Percentiles rank a stretch among this genome's conserved stretches.
These are phyloP conservation scores for Drosophila borealis DNA, from an alignment of 2,888 invertebrate genomes.

Conservation along the genomic window DNA sequence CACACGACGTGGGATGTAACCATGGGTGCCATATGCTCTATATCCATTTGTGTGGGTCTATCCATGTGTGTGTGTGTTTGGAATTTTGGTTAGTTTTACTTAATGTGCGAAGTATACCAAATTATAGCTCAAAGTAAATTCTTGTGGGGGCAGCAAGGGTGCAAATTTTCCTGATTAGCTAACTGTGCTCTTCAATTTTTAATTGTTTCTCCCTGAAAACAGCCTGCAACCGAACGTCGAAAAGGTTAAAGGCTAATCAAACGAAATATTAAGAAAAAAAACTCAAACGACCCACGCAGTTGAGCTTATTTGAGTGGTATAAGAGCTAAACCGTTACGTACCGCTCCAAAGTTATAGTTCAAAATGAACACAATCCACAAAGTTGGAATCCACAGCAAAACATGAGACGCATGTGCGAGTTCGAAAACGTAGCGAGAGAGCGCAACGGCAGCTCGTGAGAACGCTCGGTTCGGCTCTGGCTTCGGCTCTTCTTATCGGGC, in stretches of 20 bases:
- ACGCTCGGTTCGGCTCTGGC: slow-evolving; percentile 5
- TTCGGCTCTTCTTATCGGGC: neutral
- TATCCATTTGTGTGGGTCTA: too few relatives aligned
- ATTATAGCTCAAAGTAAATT: slow-evolving; percentile 27
- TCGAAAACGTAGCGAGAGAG: slow-evolving; percentile 49
- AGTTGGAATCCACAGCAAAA: slow-evolving; percentile 40
- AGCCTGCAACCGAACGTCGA: neutral
- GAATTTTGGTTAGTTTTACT: slow-evolving; percentile 57
- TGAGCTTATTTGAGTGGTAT: slow-evolving; percentile 67
- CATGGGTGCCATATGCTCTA: too few relatives aligned
- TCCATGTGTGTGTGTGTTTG: slow-evolving; percentile 5
- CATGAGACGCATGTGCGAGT: slow-evolving; percentile 45
- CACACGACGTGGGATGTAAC: slow-evolving; percentile 12
- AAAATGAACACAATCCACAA: slow-evolving; percentile 28
- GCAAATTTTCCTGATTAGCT: neutral
- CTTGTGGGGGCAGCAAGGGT: neutral
- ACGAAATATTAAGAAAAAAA: neutral
- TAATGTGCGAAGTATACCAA: slow-evolving; percentile 33
- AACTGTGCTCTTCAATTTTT: neutral
- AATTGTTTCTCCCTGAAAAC: neutral
- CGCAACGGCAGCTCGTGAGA: slow-evolving; percentile 4
- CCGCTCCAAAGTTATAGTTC: slow-evolving; percentile 16
- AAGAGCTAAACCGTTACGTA: slow-evolving; percentile 68
- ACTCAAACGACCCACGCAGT: slow-evolving; percentile 1
- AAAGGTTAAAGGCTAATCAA: slow-evolving; percentile 7